Percentiles rank a stretch among this genome's conserved stretches.
Evolutionary conservation across 2,113 vertebrate species (phyloP).

Genomic region (Melanotaenia duboulayi): DNA sequence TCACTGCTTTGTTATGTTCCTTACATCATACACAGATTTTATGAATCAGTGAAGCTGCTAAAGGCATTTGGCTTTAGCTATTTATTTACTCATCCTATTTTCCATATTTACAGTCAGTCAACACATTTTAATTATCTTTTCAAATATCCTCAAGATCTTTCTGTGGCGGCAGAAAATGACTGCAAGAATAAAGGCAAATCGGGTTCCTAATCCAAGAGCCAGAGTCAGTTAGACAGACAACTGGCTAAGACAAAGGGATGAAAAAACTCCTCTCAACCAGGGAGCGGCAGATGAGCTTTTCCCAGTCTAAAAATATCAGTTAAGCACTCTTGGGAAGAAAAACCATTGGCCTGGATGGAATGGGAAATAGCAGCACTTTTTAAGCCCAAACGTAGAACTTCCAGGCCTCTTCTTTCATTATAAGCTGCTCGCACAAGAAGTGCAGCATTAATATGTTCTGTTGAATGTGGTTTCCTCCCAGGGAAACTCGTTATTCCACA

Average conservation of each 20-base stretch:
- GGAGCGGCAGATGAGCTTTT: constrained; percentile 70
- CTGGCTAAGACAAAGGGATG: constrained; percentile 5
- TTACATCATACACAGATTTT: background rate
- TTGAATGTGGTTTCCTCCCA: background rate
- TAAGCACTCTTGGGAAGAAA: constrained; percentile 59
- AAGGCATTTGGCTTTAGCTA: background rate
- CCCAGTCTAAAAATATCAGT: constrained; percentile 74
- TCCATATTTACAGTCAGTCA: background rate
- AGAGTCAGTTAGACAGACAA: constrained; percentile 8
- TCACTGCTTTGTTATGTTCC: background rate
- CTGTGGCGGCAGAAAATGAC: background rate
- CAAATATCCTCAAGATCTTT: background rate
- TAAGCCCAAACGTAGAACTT: constrained; percentile 53
- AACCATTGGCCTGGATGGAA: constrained; percentile 70
- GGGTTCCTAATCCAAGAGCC: background rate
- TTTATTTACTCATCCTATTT: background rate
- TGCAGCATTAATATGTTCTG: constrained; percentile 32
- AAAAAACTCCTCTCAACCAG: constrained; percentile 61
- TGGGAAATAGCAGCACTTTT: constrained; percentile 60
- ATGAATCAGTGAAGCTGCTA: background rate
- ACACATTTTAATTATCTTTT: background rate
- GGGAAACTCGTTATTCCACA: constrained; percentile 2
- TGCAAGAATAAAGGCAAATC: background rate
- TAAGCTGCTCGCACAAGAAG: constrained; percentile 36
- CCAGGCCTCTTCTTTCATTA: constrained; percentile 34